Conservation (phyloP, 2,888 invertebrate genomes). For the Chorisops tibialis region DNA sequence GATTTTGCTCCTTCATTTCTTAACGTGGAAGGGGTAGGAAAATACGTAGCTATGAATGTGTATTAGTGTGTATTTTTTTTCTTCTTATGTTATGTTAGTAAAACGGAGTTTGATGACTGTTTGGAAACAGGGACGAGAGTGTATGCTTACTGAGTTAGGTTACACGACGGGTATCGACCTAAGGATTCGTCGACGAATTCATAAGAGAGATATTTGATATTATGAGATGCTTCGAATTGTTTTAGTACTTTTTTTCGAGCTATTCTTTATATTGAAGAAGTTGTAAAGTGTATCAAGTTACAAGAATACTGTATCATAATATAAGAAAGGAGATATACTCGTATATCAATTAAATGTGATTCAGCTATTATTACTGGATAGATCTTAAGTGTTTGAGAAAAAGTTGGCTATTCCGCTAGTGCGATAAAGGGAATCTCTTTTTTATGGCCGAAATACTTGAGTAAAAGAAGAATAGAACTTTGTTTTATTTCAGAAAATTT, state of each 20-base stretch:
- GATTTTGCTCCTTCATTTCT: too few species aligned
- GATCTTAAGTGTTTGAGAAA: too few species aligned
- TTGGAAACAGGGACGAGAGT: neutral
- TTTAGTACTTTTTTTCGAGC: neutral
- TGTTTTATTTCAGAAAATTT: too few species aligned
- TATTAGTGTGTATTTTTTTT: neutral
- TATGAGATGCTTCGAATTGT: conserved; percentile 2
- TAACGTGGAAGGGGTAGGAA: too few species aligned
- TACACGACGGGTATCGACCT: neutral
- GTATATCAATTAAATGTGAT: conserved; percentile 15
- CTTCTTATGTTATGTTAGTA: neutral
- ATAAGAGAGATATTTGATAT: neutral
- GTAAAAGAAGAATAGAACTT: too few species aligned
- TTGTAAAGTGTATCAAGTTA: conserved; percentile 15
- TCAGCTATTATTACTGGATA: neutral
- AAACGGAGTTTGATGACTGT: neutral
- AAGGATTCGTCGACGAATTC: neutral
- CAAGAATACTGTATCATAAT: neutral
- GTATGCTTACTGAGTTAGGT: neutral
- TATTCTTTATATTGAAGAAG: neutral
- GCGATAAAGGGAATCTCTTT: too few species aligned
- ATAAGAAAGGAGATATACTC: neutral
- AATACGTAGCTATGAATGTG: too few species aligned
- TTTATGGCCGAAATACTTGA: too few species aligned
- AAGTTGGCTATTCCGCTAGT: too few species aligned